Evolutionary conservation across 1,140 invertebrate genomes (phyloP).

Genomic region (Drosophila sp.): DNA sequence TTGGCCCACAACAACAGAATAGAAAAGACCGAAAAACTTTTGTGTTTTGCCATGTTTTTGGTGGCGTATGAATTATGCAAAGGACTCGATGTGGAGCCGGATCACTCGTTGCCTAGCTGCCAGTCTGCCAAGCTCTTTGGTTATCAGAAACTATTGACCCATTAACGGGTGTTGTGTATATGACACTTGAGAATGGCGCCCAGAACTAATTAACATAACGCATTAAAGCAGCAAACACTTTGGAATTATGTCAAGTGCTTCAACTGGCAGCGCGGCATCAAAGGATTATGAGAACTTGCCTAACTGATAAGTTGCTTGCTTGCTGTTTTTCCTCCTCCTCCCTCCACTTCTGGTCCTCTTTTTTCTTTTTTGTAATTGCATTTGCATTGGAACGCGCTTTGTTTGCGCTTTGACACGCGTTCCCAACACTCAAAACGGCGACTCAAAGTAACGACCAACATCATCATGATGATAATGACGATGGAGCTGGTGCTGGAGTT

Average conservation of each 20-base stretch:
- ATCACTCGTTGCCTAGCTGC: constrained; percentile 14
- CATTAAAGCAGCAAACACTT: constrained; percentile 70
- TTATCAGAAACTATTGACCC: constrained; percentile 79
- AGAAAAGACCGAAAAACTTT: constrained; percentile 50
- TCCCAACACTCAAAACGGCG: constrained; percentile 62
- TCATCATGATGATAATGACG: constrained; percentile 9
- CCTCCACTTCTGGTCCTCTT: background rate
- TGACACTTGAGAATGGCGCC: constrained; percentile 50
- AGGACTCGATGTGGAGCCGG: constrained; percentile 40
- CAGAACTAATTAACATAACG: constrained; percentile 78
- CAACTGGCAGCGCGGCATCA: constrained; percentile 51
- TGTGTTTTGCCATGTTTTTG: constrained; percentile 27
- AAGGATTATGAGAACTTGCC: constrained; percentile 59
- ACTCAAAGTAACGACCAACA: constrained; percentile 53
- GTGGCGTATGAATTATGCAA: constrained; percentile 69
- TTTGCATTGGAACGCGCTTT: constrained; percentile 55
- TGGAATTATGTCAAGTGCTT: constrained; percentile 74
- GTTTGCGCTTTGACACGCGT: constrained; percentile 68
- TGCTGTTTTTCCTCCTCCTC: constrained; percentile 5
- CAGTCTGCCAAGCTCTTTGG: constrained; percentile 24
- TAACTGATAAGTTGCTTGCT: constrained; percentile 45
- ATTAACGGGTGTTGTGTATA: constrained; percentile 62
- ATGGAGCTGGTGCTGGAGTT: background rate
- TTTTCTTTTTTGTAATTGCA: constrained; percentile 46
- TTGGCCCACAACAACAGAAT: constrained; percentile 19